Evolutionary conservation across 2,888 invertebrate species (phyloP).

Genomic region (Allophyes oxyacanthae): DNA sequence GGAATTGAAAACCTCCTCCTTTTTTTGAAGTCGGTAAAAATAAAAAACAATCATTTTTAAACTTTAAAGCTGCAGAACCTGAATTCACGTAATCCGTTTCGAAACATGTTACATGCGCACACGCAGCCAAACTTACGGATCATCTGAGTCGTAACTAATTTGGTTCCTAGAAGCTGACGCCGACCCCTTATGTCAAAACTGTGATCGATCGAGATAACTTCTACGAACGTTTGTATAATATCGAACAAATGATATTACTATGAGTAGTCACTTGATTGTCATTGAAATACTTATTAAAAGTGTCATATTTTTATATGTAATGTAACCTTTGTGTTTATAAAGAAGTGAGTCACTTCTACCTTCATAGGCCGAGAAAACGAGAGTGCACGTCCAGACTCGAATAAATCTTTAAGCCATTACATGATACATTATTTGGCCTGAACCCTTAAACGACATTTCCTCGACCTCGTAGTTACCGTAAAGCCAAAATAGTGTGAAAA

Average conservation of each 20-base stretch:
- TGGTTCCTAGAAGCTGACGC: slow-evolving; percentile 50
- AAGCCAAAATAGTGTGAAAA: no score
- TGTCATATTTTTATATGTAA: neutral
- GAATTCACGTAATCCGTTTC: slow-evolving; percentile 44
- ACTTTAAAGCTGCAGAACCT: slow-evolving; percentile 21
- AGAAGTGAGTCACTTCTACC: no score
- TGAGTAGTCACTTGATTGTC: slow-evolving; percentile 21
- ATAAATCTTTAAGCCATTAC: no score
- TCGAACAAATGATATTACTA: slow-evolving; percentile 25
- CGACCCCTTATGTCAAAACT: slow-evolving; percentile 57
- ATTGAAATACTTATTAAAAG: neutral
- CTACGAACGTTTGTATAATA: no score
- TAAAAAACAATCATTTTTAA: slow-evolving; percentile 10
- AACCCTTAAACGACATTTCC: no score
- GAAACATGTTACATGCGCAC: slow-evolving; percentile 36
- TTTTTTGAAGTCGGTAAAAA: no score
- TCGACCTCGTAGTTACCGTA: no score
- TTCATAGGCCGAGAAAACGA: no score
- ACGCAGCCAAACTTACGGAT: slow-evolving; percentile 43
- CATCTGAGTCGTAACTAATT: slow-evolving; percentile 52
- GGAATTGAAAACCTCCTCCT: no score
- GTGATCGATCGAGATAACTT: slow-evolving; percentile 66
- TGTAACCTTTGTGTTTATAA: no score
- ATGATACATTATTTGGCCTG: no score
- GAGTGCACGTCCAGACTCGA: no score